Evolutionary conservation across 2,888 invertebrate species (phyloP), one percentile per base, ranked within the genome.

Genomic region (Lottia gigantea): DNA sequence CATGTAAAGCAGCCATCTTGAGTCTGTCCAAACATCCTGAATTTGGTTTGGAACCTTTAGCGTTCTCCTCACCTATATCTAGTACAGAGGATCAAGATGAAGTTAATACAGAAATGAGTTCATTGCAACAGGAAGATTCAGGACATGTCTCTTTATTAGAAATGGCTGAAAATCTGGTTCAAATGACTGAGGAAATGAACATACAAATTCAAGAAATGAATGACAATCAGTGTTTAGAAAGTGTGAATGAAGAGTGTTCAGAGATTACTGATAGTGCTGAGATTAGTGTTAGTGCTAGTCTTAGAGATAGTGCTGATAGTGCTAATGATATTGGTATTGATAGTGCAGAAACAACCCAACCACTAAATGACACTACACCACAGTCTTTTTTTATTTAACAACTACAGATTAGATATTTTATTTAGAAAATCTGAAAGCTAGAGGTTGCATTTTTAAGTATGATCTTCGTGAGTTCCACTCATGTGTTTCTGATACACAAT

Each of bases 91-190:
- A 25, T 46, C n/a, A 66, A n/a, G 45, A 46, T 7, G 47, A n/a
- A 46, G 40, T n/a, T n/a, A 8, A 46, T n/a, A 45, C n/a, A 19
- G 47, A 23, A n/a, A 46, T 3, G 11, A 55, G 19, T 55, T 23
- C 19, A 55, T 23, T 23, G 14, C 12, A 16, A n/a, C 26, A 19
- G 12, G 64, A 55, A 14, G 71, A 67, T 40, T 64, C 71, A 62
- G 74, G 73, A 67, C 73, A 74, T n/a, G 74, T 76, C 19, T 79
- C 80, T 2, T 74, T 82, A 61, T 67, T 80, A 66, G 78, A 83
- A 74, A 80, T 83, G 80, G 79, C 83, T 23, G 82, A 83, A 67
- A 80, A 79, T 68, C 64, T 83, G 62, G 65, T 83, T 55, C 79
- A 82, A 69, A 78, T 82, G 79, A 82, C 81, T 11, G 71, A 76